Evolutionary conservation across 2,797 vertebrate genomes (phyloP).

Genomic region (Chromis chromis): DNA sequence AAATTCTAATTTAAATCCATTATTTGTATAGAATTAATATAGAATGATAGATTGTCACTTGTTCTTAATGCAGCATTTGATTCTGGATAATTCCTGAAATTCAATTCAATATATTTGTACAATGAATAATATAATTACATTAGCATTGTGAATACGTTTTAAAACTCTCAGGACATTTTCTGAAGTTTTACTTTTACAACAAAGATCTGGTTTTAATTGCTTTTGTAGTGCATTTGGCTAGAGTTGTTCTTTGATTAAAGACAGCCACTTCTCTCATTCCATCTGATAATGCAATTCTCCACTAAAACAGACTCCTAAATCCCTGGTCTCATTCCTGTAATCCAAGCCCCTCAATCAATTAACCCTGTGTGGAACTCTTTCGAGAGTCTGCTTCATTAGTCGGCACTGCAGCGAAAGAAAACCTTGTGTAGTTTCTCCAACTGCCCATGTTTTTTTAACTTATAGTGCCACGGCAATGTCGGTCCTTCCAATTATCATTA

Average conservation of each 20-base stretch:
- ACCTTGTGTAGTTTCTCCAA: not conserved
- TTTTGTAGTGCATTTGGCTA: not conserved
- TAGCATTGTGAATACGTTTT: too few species aligned
- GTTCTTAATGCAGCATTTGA: not conserved
- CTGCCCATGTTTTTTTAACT: not conserved
- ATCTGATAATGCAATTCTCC: constrained; percentile 46
- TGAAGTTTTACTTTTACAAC: not conserved
- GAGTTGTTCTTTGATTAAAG: constrained; percentile 5
- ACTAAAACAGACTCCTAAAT: constrained; percentile 26
- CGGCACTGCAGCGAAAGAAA: constrained; percentile 10
- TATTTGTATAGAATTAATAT: not conserved
- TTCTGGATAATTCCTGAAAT: not conserved
- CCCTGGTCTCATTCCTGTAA: constrained; percentile 40
- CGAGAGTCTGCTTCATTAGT: constrained; percentile 37
- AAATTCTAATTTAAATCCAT: not conserved
- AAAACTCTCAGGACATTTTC: not conserved
- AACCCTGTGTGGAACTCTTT: constrained; percentile 16
- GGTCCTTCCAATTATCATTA: not conserved
- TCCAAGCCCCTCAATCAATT: constrained; percentile 46
- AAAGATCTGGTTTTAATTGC: not conserved
- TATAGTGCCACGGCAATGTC: not conserved
- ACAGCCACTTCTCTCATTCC: constrained; percentile 4
- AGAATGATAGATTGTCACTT: not conserved
- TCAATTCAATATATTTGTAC: not conserved
- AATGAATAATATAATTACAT: not conserved